Evolutionary conservation across 2,888 invertebrate genomes (phyloP).

Genomic region (Phytoseiulus persimilis): DNA sequence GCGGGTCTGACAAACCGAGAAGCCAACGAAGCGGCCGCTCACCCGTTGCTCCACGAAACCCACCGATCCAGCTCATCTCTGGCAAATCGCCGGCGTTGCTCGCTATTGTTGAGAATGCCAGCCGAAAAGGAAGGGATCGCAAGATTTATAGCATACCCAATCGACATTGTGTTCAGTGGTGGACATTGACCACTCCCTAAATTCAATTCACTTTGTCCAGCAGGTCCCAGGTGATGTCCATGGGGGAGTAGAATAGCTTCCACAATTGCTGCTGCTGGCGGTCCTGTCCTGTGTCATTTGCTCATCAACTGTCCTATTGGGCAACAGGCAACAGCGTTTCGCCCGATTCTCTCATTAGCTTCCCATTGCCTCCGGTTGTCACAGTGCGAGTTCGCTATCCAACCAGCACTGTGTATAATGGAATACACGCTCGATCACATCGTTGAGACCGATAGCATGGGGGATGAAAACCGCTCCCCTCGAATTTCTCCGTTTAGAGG

Average conservation of each 20-base stretch:
- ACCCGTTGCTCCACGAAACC: neutral
- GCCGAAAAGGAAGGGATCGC: neutral
- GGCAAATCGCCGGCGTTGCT: neutral
- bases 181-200: constrained; percentile 5
- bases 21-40: neutral
- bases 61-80: neutral
- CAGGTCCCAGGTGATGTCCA: neutral
- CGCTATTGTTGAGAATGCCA: neutral
- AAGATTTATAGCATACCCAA: neutral
- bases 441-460: no score
- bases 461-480: no score
- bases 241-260: neutral
- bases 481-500: no score
- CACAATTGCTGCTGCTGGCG: neutral
- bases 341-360: neutral
- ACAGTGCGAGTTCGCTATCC: neutral
- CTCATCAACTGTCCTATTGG: neutral
- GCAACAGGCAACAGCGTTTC: neutral
- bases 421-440: no score
- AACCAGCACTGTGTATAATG: neutral
- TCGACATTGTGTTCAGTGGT: neutral
- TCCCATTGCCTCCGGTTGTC: neutral
- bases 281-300: neutral
- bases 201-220: neutral
- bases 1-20: neutral